Percentiles rank a stretch among this genome's conserved stretches.
phyloP scores from a whole-genome alignment of 2,113 vertebrate species.

The Daphoenositta chrysoptera region DNA sequence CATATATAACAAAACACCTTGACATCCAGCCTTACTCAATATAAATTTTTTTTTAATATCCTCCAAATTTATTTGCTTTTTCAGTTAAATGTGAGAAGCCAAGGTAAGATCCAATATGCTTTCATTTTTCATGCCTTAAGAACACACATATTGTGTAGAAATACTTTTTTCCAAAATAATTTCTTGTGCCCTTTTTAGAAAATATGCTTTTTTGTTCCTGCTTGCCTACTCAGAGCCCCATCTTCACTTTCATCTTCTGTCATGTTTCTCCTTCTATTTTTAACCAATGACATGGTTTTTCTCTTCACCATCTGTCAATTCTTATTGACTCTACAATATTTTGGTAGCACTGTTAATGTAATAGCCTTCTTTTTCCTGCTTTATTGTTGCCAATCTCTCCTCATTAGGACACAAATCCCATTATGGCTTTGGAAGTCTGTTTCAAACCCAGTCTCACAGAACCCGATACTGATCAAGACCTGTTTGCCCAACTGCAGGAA shows the following conservation, averaged over 20 bases:
- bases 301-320: constrained; percentile 36
- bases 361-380: constrained; percentile 1
- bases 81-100: not conserved
- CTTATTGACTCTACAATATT: not conserved
- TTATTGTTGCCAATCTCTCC: not conserved
- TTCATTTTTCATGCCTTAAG: not conserved
- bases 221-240: not conserved
- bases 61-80: not conserved
- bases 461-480: not conserved
- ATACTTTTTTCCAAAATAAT: not conserved
- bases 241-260: not conserved
- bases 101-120: not conserved
- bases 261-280: constrained; percentile 31
- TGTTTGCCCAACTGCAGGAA: not conserved
- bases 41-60: not conserved
- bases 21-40: not conserved
- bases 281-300: not conserved
- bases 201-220: not conserved
- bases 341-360: not conserved
- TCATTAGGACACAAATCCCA: not conserved
- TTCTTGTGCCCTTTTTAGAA: not conserved
- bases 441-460: not conserved
- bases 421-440: not conserved
- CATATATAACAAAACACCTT: not conserved
- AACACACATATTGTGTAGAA: not conserved